Base-by-base conservation (phyloP, 2,888 invertebrate genomes). In the Lasioglossum marginatum region DNA sequence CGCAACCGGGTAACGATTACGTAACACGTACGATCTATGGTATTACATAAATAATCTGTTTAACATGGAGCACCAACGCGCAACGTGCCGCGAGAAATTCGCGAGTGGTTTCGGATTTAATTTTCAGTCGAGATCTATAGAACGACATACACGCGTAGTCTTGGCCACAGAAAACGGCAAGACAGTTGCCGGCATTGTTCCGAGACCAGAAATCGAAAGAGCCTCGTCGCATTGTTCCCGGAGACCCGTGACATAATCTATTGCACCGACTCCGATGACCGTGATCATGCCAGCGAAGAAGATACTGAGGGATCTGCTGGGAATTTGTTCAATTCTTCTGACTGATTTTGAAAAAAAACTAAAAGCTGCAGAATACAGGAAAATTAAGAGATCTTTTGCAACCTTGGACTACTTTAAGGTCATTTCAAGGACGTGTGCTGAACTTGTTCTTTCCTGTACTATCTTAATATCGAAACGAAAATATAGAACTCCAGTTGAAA, bases 221-320 rank as follows among this genome's bases (percentile, higher is more conserved):
- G 77, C 66, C 75, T 75, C 71, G 48, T 45, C 70, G 71, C 45
- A 85, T 81, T 85, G 86, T 82, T 77, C 63, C 63, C n/a, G 37
- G 45, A 34, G 73, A 77, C 52, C 89, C 83, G 89, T 93, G 93
- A 93, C 92, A 92, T 93, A 92, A 94, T 72, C 40, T 45, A 37
- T 27, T 37, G 57, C 60, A 76, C 75, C 78, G 72, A 37, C 77
- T 77, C 63, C 37, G 37, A 34, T 57, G 63, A 57, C 34, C 66
- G 4, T 19, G 79, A 66, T 75, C 12, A 70, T 48, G 52, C 68
- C 31, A 72, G 57, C n/a, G 12, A n/a, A 31, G 48, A 14, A 16
- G 27, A 14, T 43, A 68, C 66, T 45, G 40, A 40, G 6, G 40
- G 40, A 16, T 68, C 48, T 8, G 63, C 37, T 31, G 34, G 0